Conservation (phyloP, 2,113 vertebrate genomes). For the Mirounga angustirostris region DNA sequence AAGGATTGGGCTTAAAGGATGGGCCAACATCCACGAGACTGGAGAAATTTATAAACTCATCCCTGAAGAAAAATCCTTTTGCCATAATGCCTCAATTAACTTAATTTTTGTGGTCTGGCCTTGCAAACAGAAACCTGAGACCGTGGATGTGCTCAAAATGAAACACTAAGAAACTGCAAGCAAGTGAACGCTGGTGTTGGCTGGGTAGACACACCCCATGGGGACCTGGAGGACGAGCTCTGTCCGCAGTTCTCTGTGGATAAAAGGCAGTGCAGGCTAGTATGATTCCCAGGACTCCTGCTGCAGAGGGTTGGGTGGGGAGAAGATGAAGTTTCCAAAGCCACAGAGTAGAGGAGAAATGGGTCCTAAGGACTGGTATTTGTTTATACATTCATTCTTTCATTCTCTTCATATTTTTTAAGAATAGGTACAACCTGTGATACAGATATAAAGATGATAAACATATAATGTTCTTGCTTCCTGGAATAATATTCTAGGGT, state of each 20-base stretch:
- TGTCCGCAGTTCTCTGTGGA: not conserved
- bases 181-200: not conserved
- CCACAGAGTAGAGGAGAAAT: not conserved
- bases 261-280: not conserved
- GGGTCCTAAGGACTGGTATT: not conserved
- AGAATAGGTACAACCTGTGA: not conserved
- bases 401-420: not conserved
- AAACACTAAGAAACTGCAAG: not conserved
- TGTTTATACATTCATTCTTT: not conserved
- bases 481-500: not conserved
- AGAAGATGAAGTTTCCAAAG: not conserved
- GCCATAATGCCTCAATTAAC: slow-evolving; percentile 44
- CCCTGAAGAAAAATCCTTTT: slow-evolving; percentile 60
- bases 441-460: not conserved
- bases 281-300: not conserved
- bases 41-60: slow-evolving; percentile 48
- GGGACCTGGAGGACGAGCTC: not conserved
- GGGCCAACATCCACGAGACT: not conserved
- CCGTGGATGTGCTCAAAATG: slow-evolving; percentile 32
- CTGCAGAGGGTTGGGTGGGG: not conserved
- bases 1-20: not conserved
- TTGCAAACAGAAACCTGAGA: slow-evolving; percentile 57
- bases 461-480: not conserved
- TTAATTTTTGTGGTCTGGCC: slow-evolving; percentile 67
- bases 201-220: not conserved